Conservation (phyloP, 23 tunicate species). For the Halocynthia roretzi region DNA sequence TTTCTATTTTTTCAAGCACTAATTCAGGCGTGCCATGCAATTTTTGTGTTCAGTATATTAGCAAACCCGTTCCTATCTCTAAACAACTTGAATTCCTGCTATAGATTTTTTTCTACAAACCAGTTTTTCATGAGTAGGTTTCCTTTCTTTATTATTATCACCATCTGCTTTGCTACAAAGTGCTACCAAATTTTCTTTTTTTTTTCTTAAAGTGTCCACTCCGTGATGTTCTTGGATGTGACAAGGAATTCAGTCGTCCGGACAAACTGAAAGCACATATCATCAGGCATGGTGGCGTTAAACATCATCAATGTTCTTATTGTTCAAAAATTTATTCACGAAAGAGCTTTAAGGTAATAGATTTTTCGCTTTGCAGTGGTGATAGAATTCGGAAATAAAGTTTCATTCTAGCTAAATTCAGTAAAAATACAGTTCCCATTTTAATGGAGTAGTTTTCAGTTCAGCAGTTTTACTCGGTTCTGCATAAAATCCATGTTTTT, state of each 20-base stretch:
- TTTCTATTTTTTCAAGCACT: no score
- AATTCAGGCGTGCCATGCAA: no score
- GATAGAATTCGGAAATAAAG: neutral
- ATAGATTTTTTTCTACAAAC: neutral
- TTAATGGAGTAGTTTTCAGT: no score
- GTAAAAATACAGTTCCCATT: no score
- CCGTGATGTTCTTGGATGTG: constrained; percentile 51
- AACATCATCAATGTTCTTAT: constrained; percentile 47
- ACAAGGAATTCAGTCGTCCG: constrained; percentile 69
- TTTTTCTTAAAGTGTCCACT: constrained; percentile 58
- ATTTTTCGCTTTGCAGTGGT: neutral
- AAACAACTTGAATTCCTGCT: neutral
- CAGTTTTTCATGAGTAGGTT: neutral
- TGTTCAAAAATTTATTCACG: constrained; percentile 62
- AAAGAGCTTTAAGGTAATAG: constrained; percentile 41
- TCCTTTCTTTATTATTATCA: neutral
- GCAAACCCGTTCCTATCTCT: no score
- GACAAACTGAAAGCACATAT: constrained; percentile 89
- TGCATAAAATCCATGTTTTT: no score
- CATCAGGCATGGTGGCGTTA: constrained; percentile 54
- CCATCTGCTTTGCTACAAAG: neutral
- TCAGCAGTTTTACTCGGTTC: no score
- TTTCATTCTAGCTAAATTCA: no score
- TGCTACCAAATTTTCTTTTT: neutral
- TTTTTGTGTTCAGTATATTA: no score